phyloP scores from a whole-genome alignment of 2,888 invertebrate genomes.

The Coecobrya sp. region DNA sequence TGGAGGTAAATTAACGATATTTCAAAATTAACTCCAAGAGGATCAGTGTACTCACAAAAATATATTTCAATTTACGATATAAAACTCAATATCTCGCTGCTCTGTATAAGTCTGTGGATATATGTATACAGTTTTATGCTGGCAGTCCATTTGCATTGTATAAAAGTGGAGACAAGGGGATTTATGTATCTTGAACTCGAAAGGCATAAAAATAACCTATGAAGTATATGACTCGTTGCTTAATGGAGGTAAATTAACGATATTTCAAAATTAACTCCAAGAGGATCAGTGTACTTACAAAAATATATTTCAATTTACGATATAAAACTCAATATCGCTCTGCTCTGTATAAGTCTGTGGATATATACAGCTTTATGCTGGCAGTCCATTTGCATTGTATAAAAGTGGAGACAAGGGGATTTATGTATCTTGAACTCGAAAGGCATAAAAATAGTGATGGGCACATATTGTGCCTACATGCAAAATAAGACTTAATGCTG shows the following conservation, averaged over 20 bases:
- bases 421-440: background rate
- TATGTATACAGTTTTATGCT: no score
- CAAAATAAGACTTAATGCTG: slow-evolving; percentile 40
- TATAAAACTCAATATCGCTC: background rate
- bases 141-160: no score
- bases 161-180: no score
- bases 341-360: no score
- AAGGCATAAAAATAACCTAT: no score
- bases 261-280: slow-evolving; percentile 6
- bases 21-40: slow-evolving; percentile 2
- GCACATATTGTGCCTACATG: slow-evolving; percentile 40
- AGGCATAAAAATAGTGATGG: slow-evolving; percentile 25
- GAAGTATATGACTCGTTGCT: background rate
- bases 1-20: slow-evolving; percentile 21
- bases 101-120: no score
- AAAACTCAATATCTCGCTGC: background rate
- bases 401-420: background rate
- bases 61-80: slow-evolving; percentile 38
- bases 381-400: no score
- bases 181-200: no score
- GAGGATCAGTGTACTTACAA: background rate
- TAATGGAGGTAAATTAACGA: slow-evolving; percentile 33
- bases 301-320: slow-evolving; percentile 31
- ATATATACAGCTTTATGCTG: no score
- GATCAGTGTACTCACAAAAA: background rate